A percentile compares a stretch with the other conserved stretches of the same genome.
phyloP scores from a whole-genome alignment of 2,113 vertebrate species.

The Shinisaurus crocodilurus region DNA sequence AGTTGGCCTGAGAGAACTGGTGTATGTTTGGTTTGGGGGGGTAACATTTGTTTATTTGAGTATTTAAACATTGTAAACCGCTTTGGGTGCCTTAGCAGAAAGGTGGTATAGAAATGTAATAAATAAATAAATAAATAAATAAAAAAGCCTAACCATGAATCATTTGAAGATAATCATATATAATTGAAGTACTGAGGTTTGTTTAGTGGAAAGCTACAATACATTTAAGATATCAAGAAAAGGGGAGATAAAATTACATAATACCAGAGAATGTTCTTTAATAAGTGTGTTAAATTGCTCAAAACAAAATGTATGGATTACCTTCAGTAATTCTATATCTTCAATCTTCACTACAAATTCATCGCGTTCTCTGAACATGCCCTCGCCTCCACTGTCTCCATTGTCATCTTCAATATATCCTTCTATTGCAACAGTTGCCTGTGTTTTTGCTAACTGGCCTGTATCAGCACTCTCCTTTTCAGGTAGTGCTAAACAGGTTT shows the following conservation, averaged over 20 bases:
- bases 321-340: conserved; percentile 93
- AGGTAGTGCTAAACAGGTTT: conserved; percentile 66
- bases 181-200: neutral
- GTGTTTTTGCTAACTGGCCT: conserved; percentile 82
- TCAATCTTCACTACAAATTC: conserved; percentile 98
- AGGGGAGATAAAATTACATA: neutral
- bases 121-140: no score
- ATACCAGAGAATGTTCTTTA: neutral
- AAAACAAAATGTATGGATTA: conserved; percentile 63
- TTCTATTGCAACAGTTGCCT: conserved; percentile 89
- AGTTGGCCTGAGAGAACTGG: no score
- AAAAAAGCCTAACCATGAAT: neutral
- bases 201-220: neutral
- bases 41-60: no score
- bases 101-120: no score
- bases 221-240: neutral
- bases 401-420: conserved; percentile 93
- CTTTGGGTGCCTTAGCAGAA: no score
- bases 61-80: no score
- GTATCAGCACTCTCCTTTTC: conserved; percentile 73
- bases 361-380: conserved; percentile 96
- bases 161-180: neutral
- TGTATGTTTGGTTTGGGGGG: no score
- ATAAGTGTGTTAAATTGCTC: neutral
- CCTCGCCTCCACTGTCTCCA: conserved; percentile 94